phyloP scores from a whole-genome alignment of 2,113 vertebrate species.

The Cyanistes caeruleus region DNA sequence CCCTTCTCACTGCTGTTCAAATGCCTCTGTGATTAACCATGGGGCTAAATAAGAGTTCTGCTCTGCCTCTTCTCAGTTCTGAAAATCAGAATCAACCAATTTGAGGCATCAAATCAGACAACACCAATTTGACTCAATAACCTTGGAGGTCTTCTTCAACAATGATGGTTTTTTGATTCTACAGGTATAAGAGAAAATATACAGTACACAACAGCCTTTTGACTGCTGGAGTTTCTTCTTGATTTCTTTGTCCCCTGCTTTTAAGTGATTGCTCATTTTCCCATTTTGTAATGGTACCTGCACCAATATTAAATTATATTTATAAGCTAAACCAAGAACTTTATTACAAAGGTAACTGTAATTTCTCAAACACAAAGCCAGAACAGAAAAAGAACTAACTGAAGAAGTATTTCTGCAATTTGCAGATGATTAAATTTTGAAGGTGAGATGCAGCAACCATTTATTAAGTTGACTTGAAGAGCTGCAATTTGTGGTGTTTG shows the following conservation, averaged over 20 bases:
- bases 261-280: background rate
- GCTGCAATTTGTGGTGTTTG: background rate
- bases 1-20: background rate
- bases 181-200: background rate
- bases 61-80: background rate
- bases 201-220: background rate
- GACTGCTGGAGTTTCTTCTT: background rate
- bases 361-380: background rate
- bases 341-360: background rate
- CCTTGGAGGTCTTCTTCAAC: background rate
- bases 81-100: background rate
- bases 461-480: background rate
- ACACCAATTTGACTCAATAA: background rate
- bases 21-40: background rate
- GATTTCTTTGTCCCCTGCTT: background rate
- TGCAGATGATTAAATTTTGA: background rate
- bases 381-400: background rate
- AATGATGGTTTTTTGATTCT: background rate
- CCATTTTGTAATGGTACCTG: background rate
- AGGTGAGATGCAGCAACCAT: background rate
- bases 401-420: background rate
- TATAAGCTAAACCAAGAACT: background rate
- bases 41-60: background rate
- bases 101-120: background rate
- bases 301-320: background rate